Percentiles rank a stretch among this genome's conserved stretches.
phyloP scores from a whole-genome alignment of 2,888 invertebrate genomes.

The Acronicta alni region DNA sequence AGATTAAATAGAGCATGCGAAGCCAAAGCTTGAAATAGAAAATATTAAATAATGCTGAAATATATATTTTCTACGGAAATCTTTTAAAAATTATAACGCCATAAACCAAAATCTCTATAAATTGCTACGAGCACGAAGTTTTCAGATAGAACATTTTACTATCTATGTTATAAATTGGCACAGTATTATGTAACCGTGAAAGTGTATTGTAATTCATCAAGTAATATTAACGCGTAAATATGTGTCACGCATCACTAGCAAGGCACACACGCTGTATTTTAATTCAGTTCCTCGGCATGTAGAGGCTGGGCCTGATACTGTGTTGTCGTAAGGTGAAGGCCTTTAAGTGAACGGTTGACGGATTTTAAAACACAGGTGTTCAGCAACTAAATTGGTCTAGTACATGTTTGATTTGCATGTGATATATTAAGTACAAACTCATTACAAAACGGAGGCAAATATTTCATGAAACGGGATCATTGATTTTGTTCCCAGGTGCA shows the following conservation, averaged over 20 bases:
- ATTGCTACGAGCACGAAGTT: slow-evolving; percentile 6
- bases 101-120: no score
- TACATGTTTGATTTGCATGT: slow-evolving; percentile 23
- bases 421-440: slow-evolving; percentile 6
- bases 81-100: no score
- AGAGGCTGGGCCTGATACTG: slow-evolving; percentile 33
- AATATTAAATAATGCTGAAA: background rate
- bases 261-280: slow-evolving; percentile 61
- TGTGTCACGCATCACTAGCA: slow-evolving; percentile 72
- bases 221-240: slow-evolving; percentile 69
- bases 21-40: no score
- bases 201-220: slow-evolving; percentile 85
- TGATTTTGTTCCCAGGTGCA: no score
- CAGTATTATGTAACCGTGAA: slow-evolving; percentile 80
- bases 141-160: slow-evolving; percentile 26
- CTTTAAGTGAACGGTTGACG: slow-evolving; percentile 40
- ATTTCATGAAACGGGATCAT: no score
- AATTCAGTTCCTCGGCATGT: slow-evolving; percentile 57
- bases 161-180: slow-evolving; percentile 46
- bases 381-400: slow-evolving; percentile 14
- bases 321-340: slow-evolving; percentile 44
- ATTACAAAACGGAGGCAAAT: background rate
- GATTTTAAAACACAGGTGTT: slow-evolving; percentile 36
- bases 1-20: no score
- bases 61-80: no score